Evolutionary conservation across 2,797 vertebrate genomes (phyloP).

Genomic region (Nannoperca obscura): DNA sequence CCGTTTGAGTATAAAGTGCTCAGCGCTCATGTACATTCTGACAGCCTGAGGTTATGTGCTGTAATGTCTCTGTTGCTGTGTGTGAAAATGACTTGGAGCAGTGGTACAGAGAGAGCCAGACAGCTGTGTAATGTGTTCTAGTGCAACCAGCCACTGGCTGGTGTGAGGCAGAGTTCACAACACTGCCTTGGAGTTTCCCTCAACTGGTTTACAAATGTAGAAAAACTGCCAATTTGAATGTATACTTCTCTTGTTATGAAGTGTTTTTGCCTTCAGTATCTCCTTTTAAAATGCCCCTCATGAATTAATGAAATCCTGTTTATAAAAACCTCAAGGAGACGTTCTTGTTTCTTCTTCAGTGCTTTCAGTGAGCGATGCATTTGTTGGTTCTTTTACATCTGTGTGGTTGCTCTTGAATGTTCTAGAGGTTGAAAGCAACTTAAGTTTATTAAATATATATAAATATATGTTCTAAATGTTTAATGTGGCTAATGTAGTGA

Average conservation of each 20-base stretch:
- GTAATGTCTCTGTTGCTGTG: constrained; percentile 33
- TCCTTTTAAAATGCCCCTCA: constrained; percentile 1
- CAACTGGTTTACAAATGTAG: constrained; percentile 5
- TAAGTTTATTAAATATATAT: neutral
- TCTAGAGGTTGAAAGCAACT: constrained; percentile 1
- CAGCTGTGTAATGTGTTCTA: constrained; percentile 33
- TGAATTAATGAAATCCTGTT: constrained; percentile 17
- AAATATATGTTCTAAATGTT: constrained; percentile 19
- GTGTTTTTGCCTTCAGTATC: neutral
- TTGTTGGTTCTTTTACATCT: neutral
- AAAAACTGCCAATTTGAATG: constrained; percentile 4
- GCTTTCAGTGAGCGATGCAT: neutral
- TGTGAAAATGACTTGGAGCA: constrained; percentile 16
- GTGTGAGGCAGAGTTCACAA: constrained; percentile 19
- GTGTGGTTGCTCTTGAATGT: neutral
- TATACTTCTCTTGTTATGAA: constrained; percentile 4
- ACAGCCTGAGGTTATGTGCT: constrained; percentile 41
- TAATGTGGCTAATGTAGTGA: constrained; percentile 21
- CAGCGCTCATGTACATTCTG: constrained; percentile 26
- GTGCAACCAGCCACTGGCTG: constrained; percentile 19
- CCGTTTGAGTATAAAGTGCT: constrained; percentile 18
- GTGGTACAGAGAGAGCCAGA: constrained; percentile 11
- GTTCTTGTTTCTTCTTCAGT: neutral
- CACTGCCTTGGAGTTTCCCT: constrained; percentile 5
- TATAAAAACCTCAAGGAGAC: neutral